Conservation (phyloP, 2,888 invertebrate genomes). For the Rotaria magnacalcarata region DNA sequence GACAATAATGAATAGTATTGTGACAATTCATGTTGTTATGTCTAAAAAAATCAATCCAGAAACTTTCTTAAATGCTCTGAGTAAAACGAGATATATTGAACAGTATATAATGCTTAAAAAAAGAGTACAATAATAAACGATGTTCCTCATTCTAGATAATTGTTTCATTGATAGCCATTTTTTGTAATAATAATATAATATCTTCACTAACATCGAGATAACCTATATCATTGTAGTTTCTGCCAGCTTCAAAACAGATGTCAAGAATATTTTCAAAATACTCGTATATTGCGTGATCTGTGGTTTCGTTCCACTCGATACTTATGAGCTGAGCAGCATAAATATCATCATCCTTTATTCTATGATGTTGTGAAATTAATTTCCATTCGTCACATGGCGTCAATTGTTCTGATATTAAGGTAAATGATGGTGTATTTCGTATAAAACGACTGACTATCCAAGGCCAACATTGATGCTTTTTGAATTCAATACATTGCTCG, state of each 20-base stretch:
- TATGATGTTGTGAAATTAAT: neutral
- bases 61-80: too few species aligned
- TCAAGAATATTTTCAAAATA: neutral
- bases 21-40: too few species aligned
- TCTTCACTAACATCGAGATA: neutral
- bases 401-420: neutral
- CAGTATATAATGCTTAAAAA: too few species aligned
- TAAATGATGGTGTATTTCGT: neutral
- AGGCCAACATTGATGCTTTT: neutral
- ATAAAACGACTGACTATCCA: neutral
- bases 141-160: neutral
- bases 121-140: too few species aligned
- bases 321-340: neutral
- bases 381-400: neutral
- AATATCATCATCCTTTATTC: neutral
- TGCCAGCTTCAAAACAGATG: neutral
- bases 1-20: too few species aligned
- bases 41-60: too few species aligned
- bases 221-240: neutral
- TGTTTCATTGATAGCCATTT: neutral
- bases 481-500: neutral
- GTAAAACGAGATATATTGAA: too few species aligned
- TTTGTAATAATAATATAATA: neutral
- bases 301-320: neutral
- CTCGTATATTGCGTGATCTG: neutral